Evolutionary conservation across 2,888 invertebrate species (phyloP).

Genomic region (Acheta domesticus): DNA sequence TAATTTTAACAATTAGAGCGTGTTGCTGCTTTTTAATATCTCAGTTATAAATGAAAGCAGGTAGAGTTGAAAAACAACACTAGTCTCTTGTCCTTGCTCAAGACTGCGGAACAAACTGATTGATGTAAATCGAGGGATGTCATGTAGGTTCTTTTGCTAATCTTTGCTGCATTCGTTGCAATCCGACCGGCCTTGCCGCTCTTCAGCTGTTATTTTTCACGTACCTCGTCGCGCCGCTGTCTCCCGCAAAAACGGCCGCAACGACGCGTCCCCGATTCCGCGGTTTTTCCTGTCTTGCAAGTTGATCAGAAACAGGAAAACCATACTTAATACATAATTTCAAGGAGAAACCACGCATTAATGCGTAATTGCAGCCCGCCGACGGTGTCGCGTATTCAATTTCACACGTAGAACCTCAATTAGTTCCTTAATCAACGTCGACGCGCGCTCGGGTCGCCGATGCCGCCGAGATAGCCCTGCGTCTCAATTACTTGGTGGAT

Average conservation of each 20-base stretch:
- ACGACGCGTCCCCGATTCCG: not conserved
- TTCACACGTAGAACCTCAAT: conserved; percentile 8
- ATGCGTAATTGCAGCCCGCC: not conserved
- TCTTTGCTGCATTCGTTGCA: not conserved
- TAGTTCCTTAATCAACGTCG: conserved; percentile 1
- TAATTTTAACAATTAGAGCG: no score
- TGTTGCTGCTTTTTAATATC: no score
- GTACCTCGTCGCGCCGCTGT: not conserved
- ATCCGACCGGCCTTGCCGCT: not conserved
- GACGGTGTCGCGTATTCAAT: conserved; percentile 8
- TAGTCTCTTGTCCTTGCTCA: no score
- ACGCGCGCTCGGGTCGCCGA: not conserved
- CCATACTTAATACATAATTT: conserved; percentile 18
- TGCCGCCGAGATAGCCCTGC: not conserved
- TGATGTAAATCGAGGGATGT: no score
- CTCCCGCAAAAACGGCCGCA: not conserved
- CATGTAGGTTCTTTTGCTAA: not conserved
- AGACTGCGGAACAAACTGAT: no score
- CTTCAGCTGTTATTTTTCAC: conserved; percentile 1
- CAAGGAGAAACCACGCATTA: conserved; percentile 10
- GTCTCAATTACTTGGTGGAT: not conserved
- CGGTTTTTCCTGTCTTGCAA: not conserved
- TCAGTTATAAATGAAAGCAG: no score
- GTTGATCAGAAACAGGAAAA: conserved; percentile 18
- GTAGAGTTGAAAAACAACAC: no score